Evolutionary conservation across 1,140 invertebrate genomes (phyloP).

Genomic region (Pogonomyrmex barbatus): DNA sequence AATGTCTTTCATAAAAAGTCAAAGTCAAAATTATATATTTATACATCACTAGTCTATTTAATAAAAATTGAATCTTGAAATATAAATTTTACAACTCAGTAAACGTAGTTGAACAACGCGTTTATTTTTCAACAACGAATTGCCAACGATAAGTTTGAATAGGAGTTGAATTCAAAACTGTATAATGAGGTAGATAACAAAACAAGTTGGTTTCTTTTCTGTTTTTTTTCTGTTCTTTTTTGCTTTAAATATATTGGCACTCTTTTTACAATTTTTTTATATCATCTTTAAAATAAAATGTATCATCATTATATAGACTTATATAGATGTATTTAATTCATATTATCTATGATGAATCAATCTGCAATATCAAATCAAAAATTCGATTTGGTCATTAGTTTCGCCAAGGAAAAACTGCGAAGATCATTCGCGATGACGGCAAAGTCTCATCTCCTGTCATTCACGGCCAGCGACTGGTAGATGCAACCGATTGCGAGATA

Average conservation of each 20-base stretch:
- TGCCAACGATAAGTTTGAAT: neutral
- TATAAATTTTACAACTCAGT: neutral
- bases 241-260: neutral
- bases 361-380: neutral
- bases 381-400: neutral
- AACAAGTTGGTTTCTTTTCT: neutral
- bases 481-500: conserved; percentile 50
- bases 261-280: neutral
- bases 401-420: neutral
- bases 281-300: neutral
- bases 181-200: neutral
- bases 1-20: neutral
- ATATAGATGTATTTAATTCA: neutral
- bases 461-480: conserved; percentile 38
- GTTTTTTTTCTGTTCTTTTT: neutral
- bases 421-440: neutral
- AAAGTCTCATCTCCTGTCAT: conserved; percentile 24
- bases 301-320: neutral
- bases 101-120: neutral
- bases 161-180: neutral
- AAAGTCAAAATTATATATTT: neutral
- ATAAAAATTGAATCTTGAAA: neutral
- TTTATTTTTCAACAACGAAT: conserved; percentile 6
- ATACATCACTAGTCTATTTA: neutral
- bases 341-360: neutral